Evolutionary conservation across 2,888 invertebrate genomes (phyloP).

Genomic region (Magallana nippona): DNA sequence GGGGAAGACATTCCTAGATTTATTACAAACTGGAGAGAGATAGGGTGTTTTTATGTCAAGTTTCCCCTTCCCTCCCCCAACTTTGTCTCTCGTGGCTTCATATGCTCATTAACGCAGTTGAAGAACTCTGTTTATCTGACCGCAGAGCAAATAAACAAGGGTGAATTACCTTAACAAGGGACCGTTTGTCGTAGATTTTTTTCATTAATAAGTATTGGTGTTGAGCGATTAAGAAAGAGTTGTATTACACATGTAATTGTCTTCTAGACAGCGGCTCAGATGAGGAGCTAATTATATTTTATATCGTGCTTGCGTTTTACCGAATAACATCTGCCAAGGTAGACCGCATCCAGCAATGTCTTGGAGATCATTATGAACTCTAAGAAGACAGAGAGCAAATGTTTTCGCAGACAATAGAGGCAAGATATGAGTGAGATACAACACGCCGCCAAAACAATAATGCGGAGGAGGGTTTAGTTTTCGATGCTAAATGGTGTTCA

Average conservation of each 20-base stretch:
- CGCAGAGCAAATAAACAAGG: background rate
- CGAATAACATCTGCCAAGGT: background rate
- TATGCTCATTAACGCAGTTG: background rate
- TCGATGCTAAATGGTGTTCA: constrained; percentile 24
- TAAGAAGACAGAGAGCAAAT: constrained; percentile 11
- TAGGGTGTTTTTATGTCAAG: background rate
- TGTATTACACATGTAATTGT: constrained; percentile 23
- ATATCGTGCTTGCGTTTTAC: background rate
- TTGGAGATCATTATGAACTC: constrained; percentile 30
- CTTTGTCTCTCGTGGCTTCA: background rate
- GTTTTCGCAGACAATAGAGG: constrained; percentile 14
- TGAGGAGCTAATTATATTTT: background rate
- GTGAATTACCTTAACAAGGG: background rate
- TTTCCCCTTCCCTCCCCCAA: background rate
- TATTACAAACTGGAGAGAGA: background rate
- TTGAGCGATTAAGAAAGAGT: background rate
- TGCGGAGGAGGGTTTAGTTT: constrained; percentile 9
- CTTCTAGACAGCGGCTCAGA: background rate
- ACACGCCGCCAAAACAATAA: constrained; percentile 14
- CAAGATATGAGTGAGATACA: constrained; percentile 18
- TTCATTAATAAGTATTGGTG: constrained; percentile 7
- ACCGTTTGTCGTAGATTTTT: background rate
- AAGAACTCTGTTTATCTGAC: background rate
- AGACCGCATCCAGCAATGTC: background rate
- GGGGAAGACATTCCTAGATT: background rate